These are phyloP conservation scores for Antheraea yamamai DNA, from an alignment of 2,888 invertebrate genomes.

Conservation along the genomic window DNA sequence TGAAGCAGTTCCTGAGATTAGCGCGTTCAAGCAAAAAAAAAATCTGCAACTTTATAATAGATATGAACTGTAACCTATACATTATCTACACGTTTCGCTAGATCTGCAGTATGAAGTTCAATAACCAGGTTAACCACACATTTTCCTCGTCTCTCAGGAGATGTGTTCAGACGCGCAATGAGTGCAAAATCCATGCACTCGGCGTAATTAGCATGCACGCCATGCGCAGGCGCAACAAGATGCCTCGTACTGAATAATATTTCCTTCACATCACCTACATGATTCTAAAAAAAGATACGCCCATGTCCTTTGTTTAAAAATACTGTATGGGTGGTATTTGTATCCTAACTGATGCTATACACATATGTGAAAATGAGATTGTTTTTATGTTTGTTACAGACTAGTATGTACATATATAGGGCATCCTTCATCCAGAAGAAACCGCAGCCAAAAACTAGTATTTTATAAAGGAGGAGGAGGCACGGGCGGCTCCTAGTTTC, in stretches of 20 bases:
- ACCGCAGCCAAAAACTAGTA: no score
- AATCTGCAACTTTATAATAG: no score
- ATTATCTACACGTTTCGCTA: not conserved
- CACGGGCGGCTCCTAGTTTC: not conserved
- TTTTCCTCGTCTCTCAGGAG: constrained; percentile 20
- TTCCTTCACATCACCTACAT: constrained; percentile 19
- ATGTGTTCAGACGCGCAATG: constrained; percentile 18
- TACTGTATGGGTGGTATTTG: constrained; percentile 14
- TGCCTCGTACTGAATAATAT: constrained; percentile 19
- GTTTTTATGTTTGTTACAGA: no score
- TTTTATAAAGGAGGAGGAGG: no score
- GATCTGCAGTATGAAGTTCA: constrained; percentile 17
- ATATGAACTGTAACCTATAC: no score
- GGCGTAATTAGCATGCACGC: constrained; percentile 16
- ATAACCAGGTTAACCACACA: constrained; percentile 22
- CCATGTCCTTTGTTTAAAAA: constrained; percentile 14
- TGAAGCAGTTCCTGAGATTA: no score
- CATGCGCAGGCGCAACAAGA: constrained; percentile 8
- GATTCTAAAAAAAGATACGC: constrained; percentile 11
- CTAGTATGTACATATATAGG: no score
- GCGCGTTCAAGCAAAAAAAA: no score
- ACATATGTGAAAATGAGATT: no score
- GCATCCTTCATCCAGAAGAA: not conserved
- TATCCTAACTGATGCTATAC: not conserved
- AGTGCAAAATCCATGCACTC: constrained; percentile 18